These are phyloP conservation scores for Patella pellucida DNA, from an alignment of 2,888 invertebrate species.

Conservation along the genomic window DNA sequence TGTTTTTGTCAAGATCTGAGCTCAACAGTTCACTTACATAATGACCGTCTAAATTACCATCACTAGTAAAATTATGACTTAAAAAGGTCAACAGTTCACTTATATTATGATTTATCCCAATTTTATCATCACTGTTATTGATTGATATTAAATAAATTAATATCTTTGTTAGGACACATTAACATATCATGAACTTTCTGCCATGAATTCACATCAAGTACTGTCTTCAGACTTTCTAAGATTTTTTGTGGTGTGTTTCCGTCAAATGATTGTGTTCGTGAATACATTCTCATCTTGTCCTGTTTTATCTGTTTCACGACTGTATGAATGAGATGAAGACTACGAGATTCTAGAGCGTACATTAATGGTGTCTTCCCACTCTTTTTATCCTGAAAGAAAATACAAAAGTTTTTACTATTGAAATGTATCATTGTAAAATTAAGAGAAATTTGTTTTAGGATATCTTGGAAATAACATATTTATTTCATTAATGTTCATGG, in stretches of 20 bases:
- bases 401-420: background rate
- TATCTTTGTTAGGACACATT: background rate
- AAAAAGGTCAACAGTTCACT: no score
- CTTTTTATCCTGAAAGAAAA: constrained; percentile 52
- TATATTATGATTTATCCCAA: no score
- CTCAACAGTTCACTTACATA: no score
- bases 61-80: no score
- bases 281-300: constrained; percentile 44
- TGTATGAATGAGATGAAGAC: constrained; percentile 49
- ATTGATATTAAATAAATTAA: background rate
- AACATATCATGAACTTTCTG: constrained; percentile 49
- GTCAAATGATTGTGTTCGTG: constrained; percentile 57
- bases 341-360: constrained; percentile 60
- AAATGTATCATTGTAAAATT: background rate
- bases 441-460: no score
- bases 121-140: no score
- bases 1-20: no score
- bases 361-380: constrained; percentile 63
- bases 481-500: no score
- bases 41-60: no score
- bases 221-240: constrained; percentile 49
- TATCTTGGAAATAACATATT: no score
- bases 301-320: constrained; percentile 50
- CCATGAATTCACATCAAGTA: constrained; percentile 44
- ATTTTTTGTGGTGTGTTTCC: constrained; percentile 56